These are phyloP conservation scores for Cololabis saira DNA, from an alignment of 2,113 vertebrate species.

Conservation along the genomic window DNA sequence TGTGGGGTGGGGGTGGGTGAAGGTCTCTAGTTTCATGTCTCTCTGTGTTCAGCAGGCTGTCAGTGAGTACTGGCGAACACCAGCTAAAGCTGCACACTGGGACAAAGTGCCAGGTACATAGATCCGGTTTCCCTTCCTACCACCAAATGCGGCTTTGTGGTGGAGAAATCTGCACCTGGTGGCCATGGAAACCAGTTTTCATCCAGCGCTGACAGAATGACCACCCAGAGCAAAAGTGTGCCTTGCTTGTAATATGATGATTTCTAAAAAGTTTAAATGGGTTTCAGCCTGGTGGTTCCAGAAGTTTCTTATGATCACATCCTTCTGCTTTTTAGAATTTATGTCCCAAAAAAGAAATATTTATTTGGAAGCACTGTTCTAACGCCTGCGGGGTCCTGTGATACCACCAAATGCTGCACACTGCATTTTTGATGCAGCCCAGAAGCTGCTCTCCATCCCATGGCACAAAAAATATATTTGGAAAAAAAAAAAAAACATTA, in stretches of 20 bases:
- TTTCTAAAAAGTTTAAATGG: not conserved
- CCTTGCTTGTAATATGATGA: not conserved
- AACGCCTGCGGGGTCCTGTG: too few relatives aligned
- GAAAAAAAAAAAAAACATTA: not conserved
- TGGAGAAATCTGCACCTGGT: constrained; percentile 80
- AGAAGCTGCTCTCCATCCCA: not conserved
- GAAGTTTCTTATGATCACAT: too few relatives aligned
- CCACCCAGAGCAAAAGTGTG: constrained; percentile 22
- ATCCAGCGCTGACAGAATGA: constrained; percentile 47
- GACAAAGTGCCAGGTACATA: constrained; percentile 73
- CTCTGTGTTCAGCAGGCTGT: constrained; percentile 74
- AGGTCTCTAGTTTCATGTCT: constrained; percentile 74
- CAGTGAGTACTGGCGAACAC: constrained; percentile 74
- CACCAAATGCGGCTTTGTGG: constrained; percentile 73
- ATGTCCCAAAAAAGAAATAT: too few relatives aligned
- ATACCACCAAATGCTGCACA: not conserved
- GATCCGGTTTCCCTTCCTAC: constrained; percentile 73
- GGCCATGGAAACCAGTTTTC: constrained; percentile 70
- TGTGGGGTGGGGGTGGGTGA: constrained; percentile 25
- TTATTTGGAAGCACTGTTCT: too few relatives aligned
- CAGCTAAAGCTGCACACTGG: constrained; percentile 68
- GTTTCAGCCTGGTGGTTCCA: not conserved
- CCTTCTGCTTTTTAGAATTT: too few relatives aligned
- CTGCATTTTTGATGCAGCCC: not conserved
- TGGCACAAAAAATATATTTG: not conserved